Base-by-base conservation (phyloP, 2,888 invertebrate species). In the Serrognathus titanus region DNA sequence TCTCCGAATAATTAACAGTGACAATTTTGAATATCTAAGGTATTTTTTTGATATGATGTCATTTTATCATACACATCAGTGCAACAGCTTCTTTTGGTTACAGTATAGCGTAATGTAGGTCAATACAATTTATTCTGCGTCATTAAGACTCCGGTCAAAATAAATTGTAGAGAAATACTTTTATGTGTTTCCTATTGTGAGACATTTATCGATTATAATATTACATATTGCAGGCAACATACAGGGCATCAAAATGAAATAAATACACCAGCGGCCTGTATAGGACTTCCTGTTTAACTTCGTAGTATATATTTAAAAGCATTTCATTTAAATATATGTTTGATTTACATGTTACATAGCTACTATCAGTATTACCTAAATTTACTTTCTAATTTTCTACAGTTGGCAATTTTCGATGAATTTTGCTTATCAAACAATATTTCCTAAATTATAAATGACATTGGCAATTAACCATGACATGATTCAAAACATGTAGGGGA, bases 341-440 rank as follows among this genome's bases (percentile, higher is more conserved):
- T 51, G 40, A 39, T 47, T 47, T 51, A 47, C 45, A 55, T 55
- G 47, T 51, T 51, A 51, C 39, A 41, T 46, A 52, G 45, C 55
- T 55, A 55, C 39, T 51, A 39, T 54, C 50, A 31, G 4, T 43
- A 57, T 57, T 57, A 48, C 48, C 56, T 57, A 57, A 16, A 46
- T 37, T 49, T 50, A 50, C 24, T 31, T 31, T 31, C 24, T 52
- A 48, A 52, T 52, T 52, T 57, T 57, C 52, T 57, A 57, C 52
- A 57, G 52, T 57, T 57, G 56, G 52, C 52, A 41, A 31, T 13
- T 10, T 40, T 36, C 39, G 35, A 55, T 45, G 38, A 39, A 41
- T 53, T 39, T 24, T 24, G 24, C 24, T 31, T 31, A 31, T 31
- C 4, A 31, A 31, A 31, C 24, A 31, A 31, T 31, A 31, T 31